Conservation (phyloP, 2,797 vertebrate species). For the Lophotriccus pileatus region DNA sequence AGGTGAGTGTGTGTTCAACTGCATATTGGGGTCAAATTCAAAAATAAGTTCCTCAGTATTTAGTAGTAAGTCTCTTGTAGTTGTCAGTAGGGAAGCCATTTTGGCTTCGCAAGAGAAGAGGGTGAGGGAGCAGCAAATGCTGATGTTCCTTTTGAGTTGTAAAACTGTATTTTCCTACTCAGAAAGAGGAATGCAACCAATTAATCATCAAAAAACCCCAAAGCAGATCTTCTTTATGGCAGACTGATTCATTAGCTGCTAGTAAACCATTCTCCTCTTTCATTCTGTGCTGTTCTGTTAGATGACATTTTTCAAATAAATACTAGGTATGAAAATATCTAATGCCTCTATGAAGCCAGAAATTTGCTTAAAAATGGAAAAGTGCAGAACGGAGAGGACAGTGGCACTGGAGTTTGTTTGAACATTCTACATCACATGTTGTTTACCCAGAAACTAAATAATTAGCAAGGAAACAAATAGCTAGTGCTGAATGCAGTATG, state of each 20-base stretch:
- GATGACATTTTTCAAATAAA: not conserved
- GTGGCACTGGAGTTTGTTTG: not conserved
- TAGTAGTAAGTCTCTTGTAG: not conserved
- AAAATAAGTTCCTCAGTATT: not conserved
- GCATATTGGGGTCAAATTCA: not conserved
- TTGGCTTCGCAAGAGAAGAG: not conserved
- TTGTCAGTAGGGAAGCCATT: not conserved
- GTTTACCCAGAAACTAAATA: not conserved
- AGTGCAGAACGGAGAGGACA: not conserved
- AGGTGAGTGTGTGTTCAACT: constrained; percentile 74
- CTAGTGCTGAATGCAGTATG: not conserved
- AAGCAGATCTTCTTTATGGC: not conserved
- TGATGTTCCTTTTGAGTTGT: not conserved
- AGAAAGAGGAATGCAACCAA: not conserved
- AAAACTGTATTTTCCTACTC: not conserved
- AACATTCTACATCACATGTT: not conserved
- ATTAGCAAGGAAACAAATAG: not conserved
- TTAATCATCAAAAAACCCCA: not conserved
- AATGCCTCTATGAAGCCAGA: not conserved
- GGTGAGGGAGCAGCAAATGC: not conserved
- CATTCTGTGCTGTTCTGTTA: not conserved
- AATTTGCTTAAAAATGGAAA: not conserved
- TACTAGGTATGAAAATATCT: not conserved
- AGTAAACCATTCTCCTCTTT: not conserved
- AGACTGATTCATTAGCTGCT: not conserved